Evolutionary conservation across 1,140 invertebrate species (phyloP).

Genomic region (Druon quercuslanigerum): DNA sequence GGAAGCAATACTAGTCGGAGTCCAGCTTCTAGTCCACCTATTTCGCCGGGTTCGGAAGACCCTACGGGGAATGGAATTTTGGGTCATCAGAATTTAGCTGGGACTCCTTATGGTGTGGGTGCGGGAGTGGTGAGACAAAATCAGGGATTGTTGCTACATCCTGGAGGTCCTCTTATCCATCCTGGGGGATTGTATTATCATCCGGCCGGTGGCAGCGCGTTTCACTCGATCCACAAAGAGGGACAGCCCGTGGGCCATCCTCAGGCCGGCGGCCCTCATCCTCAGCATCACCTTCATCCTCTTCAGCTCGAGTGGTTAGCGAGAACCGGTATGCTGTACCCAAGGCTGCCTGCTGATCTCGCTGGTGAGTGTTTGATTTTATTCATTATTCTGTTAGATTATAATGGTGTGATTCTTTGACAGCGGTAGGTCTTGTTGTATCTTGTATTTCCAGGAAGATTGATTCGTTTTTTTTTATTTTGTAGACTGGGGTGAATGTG

Average conservation of each 20-base stretch:
- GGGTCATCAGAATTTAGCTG: slow-evolving; percentile 43
- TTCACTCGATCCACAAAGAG: slow-evolving; percentile 74
- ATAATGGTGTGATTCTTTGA: background rate
- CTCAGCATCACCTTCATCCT: slow-evolving; percentile 81
- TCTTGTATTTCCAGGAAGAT: too few relatives aligned
- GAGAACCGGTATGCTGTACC: slow-evolving; percentile 89
- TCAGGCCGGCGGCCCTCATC: slow-evolving; percentile 62
- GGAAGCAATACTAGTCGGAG: slow-evolving; percentile 69
- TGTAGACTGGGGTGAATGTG: too few relatives aligned
- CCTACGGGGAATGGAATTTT: slow-evolving; percentile 51
- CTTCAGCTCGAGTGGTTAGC: slow-evolving; percentile 90
- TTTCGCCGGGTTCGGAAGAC: slow-evolving; percentile 71
- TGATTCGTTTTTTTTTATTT: too few relatives aligned
- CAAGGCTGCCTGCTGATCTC: slow-evolving; percentile 82
- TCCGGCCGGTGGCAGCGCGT: slow-evolving; percentile 68
- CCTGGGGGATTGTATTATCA: slow-evolving; percentile 70
- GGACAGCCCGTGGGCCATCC: slow-evolving; percentile 64
- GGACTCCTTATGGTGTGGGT: slow-evolving; percentile 55
- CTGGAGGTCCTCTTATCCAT: slow-evolving; percentile 66
- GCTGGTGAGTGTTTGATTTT: slow-evolving; percentile 69
- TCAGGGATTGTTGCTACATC: slow-evolving; percentile 66
- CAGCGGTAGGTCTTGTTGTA: too few relatives aligned
- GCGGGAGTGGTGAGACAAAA: slow-evolving; percentile 62
- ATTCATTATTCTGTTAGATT: background rate
- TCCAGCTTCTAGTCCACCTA: slow-evolving; percentile 68